A percentile compares a stretch with the other conserved stretches of the same genome.
Evolutionary conservation across 1,140 invertebrate genomes (phyloP).

Genomic region (Drosophila orena): DNA sequence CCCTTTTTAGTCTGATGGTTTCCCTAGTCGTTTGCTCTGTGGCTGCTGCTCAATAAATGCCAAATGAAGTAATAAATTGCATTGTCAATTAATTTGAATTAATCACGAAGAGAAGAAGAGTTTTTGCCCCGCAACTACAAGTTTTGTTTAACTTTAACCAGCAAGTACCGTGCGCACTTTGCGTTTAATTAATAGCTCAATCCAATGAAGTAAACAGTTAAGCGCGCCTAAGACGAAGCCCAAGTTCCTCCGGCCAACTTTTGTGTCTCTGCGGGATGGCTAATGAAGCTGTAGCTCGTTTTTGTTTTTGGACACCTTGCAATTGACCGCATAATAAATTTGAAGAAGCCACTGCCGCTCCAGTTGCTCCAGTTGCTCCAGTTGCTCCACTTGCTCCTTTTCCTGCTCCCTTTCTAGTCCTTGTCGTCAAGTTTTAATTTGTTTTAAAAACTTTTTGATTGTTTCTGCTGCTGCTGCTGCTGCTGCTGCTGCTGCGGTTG

Average conservation of each 20-base stretch:
- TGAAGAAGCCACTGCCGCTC: conserved; percentile 49
- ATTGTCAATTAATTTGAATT: neutral
- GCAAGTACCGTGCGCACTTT: conserved; percentile 1
- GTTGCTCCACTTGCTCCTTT: neutral
- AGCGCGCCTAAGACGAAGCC: neutral
- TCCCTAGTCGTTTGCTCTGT: no score
- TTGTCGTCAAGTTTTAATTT: conserved; percentile 78
- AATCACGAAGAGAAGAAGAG: no score
- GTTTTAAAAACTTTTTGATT: conserved; percentile 83
- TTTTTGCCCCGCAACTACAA: neutral
- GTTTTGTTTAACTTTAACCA: conserved; percentile 4
- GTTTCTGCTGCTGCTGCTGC: conserved; percentile 46
- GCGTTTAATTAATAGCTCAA: neutral
- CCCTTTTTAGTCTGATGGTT: no score
- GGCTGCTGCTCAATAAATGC: neutral
- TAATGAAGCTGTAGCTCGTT: conserved; percentile 16
- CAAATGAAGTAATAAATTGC: neutral
- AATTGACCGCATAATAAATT: conserved; percentile 75
- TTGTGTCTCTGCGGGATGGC: neutral
- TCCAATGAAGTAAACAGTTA: conserved; percentile 3
- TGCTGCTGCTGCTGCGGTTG: conserved; percentile 4
- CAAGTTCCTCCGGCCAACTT: conserved; percentile 4
- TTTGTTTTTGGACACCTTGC: conserved; percentile 18
- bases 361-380: conserved; percentile 10
- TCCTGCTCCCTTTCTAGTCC: conserved; percentile 18